Conservation (phyloP, 1,140 invertebrate species). For the Hypothenemus hampei region DNA sequence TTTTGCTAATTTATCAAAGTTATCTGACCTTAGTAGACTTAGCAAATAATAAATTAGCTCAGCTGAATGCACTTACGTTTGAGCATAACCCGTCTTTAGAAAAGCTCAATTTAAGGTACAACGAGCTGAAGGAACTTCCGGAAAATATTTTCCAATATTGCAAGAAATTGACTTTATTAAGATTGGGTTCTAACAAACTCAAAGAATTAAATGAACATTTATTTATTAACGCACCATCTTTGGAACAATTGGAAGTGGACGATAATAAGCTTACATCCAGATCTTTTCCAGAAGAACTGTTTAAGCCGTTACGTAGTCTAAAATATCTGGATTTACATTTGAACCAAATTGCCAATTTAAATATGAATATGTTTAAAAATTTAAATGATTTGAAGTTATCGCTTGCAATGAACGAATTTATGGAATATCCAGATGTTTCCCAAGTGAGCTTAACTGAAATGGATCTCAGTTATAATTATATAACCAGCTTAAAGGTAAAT, state of each 20-base stretch:
- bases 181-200: conserved; percentile 3
- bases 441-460: no score
- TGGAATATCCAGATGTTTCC: no score
- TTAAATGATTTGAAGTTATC: no score
- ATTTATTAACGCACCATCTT: neutral
- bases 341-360: no score
- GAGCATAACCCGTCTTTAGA: no score
- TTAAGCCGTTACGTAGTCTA: no score
- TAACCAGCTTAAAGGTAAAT: no score
- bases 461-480: no score
- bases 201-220: neutral
- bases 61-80: neutral
- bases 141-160: conserved; percentile 8
- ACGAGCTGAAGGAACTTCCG: neutral
- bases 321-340: no score
- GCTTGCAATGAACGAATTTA: no score
- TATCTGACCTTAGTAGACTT: conserved; percentile 4
- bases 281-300: neutral
- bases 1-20: conserved; percentile 8
- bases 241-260: conserved; percentile 9
- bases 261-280: conserved; percentile 2
- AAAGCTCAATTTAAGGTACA: conserved; percentile 1
- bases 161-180: conserved; percentile 1
- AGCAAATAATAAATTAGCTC: conserved; percentile 7
- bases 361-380: no score